phyloP scores from a whole-genome alignment of 2,888 invertebrate genomes.

The Pyrrhosoma nymphula region DNA sequence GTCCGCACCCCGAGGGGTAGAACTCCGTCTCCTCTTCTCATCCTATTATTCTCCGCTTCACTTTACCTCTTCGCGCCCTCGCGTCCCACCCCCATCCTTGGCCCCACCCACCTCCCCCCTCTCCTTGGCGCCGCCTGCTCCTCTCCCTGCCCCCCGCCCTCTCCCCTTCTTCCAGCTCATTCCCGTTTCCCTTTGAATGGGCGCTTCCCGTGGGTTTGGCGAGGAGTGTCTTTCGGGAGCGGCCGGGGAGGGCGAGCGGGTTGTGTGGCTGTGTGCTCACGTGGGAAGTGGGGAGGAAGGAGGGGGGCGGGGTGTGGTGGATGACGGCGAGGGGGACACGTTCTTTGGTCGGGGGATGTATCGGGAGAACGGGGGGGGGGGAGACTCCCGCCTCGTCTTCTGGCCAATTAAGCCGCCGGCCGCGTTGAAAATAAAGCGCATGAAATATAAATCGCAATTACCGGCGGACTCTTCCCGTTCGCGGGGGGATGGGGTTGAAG shows the following conservation, averaged over 20 bases:
- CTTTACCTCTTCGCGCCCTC: too few relatives aligned
- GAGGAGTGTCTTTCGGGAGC: background rate
- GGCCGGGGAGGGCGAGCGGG: background rate
- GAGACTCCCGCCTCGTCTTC: conserved; percentile 45
- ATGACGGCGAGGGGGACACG: background rate
- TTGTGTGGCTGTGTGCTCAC: background rate
- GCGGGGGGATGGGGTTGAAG: background rate
- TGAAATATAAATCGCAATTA: conserved; percentile 70
- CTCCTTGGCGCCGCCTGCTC: background rate
- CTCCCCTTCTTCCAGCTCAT: conserved; percentile 69
- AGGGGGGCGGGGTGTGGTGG: background rate
- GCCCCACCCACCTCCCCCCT: background rate
- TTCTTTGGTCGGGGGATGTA: background rate
- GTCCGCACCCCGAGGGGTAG: background rate
- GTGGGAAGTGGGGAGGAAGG: background rate
- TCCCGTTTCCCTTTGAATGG: conserved; percentile 72
- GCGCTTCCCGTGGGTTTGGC: conserved; percentile 36
- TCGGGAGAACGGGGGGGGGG: background rate
- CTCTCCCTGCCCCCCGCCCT: conserved; percentile 70
- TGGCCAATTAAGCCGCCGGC: conserved; percentile 69
- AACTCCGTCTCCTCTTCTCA: background rate
- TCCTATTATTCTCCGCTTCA: background rate
- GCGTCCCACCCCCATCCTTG: background rate
- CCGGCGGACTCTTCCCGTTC: conserved; percentile 24
- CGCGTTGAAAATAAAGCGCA: conserved; percentile 68